These are phyloP conservation scores for Lacanobia oleracea DNA, from an alignment of 2,888 invertebrate species.

Conservation along the genomic window DNA sequence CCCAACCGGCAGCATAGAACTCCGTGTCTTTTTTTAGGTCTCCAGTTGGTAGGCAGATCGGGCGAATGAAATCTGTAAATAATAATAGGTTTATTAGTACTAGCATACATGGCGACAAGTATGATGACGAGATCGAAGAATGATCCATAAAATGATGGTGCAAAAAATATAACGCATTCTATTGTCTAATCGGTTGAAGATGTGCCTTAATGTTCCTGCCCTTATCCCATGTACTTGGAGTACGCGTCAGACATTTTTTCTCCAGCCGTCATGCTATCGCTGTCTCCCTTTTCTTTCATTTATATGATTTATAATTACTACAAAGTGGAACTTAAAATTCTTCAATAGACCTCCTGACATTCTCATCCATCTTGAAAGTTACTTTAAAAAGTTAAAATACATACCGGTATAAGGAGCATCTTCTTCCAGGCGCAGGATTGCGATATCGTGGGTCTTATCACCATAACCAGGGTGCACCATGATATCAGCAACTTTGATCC, in stretches of 20 bases:
- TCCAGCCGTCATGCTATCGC: too few relatives aligned
- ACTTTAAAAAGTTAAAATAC: constrained; percentile 14
- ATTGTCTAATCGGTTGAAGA: too few relatives aligned
- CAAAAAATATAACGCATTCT: too few relatives aligned
- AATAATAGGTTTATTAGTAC: constrained; percentile 23
- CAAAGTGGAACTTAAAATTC: not conserved
- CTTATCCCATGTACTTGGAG: too few relatives aligned
- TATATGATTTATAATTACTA: not conserved
- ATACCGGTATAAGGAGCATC: constrained; percentile 75
- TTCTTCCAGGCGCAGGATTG: constrained; percentile 68
- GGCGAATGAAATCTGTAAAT: constrained; percentile 76
- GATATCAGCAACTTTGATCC: constrained; percentile 58
- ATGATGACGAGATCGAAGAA: not conserved
- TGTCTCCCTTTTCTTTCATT: too few relatives aligned
- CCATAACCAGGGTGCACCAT: constrained; percentile 68
- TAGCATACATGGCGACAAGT: not conserved
- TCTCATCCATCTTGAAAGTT: not conserved
- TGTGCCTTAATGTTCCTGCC: too few relatives aligned
- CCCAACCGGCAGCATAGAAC: constrained; percentile 74
- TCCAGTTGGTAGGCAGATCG: constrained; percentile 72
- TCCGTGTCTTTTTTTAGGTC: constrained; percentile 49
- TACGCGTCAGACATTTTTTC: too few relatives aligned
- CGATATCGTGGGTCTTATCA: constrained; percentile 72
- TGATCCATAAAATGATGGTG: too few relatives aligned
- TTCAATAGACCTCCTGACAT: not conserved